These are phyloP conservation scores for Siniperca obscura DNA, from an alignment of 2,797 vertebrate species.

Conservation along the genomic window DNA sequence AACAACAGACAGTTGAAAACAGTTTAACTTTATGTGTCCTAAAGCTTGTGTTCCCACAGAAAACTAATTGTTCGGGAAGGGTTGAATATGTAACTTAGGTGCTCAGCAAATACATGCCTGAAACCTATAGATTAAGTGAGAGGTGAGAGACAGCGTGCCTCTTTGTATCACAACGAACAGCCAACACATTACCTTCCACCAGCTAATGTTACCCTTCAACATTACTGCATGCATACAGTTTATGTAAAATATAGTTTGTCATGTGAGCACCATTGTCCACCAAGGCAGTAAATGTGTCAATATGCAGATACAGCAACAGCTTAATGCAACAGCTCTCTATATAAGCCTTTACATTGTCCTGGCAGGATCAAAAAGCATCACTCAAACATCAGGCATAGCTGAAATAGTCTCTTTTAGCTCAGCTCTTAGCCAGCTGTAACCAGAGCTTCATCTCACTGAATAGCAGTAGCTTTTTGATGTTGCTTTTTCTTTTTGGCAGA, in stretches of 20 bases:
- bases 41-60: background rate
- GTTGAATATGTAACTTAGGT: conserved; percentile 1
- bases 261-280: conserved; percentile 24
- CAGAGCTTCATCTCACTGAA: conserved; percentile 61
- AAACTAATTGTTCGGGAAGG: background rate
- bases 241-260: conserved; percentile 16
- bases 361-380: conserved; percentile 70
- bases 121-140: conserved; percentile 4
- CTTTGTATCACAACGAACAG: background rate
- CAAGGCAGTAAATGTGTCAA: conserved; percentile 43
- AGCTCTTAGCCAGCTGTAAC: conserved; percentile 71
- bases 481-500: conserved; percentile 61
- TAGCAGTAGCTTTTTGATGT: conserved; percentile 77
- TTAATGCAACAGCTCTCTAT: conserved; percentile 48
- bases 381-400: conserved; percentile 56
- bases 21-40: background rate
- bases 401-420: conserved; percentile 76
- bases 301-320: conserved; percentile 27
- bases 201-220: conserved; percentile 1
- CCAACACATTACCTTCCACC: background rate
- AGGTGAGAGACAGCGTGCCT: background rate
- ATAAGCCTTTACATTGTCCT: conserved; percentile 61
- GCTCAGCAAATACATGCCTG: background rate
- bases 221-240: conserved; percentile 9
- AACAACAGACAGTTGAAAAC: conserved; percentile 10